A percentile compares a stretch with the other conserved stretches of the same genome.
Conservation (phyloP, 1,140 invertebrate genomes). For the Riptortus pedestris region DNA sequence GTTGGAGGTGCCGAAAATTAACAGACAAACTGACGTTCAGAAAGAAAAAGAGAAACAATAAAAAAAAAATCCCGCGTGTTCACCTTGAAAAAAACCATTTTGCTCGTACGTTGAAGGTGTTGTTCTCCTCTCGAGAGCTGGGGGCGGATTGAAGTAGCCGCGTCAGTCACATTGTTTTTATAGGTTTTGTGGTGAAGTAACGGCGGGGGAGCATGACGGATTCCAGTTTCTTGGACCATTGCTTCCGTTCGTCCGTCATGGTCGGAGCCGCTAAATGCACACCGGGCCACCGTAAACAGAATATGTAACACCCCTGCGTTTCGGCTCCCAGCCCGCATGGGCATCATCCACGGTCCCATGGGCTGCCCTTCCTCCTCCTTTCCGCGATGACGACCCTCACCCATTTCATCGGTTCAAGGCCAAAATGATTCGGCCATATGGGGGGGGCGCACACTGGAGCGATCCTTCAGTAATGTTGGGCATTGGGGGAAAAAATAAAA, state of each 20-base stretch:
- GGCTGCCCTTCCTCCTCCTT: no score
- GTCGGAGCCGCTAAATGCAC: neutral
- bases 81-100: neutral
- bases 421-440: no score
- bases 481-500: no score
- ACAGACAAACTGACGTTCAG: neutral
- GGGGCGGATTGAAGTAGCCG: neutral
- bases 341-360: no score
- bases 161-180: slow-evolving; percentile 5
- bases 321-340: no score
- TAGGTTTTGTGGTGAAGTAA: slow-evolving; percentile 16
- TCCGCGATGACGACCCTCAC: no score
- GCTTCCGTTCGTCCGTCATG: neutral
- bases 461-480: no score
- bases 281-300: slow-evolving; percentile 9
- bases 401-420: no score
- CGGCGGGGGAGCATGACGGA: slow-evolving; percentile 9
- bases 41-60: neutral
- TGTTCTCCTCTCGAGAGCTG: neutral
- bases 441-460: no score
- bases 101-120: neutral
- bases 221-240: slow-evolving; percentile 11
- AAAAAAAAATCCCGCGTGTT: neutral
- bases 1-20: no score
- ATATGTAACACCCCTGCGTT: slow-evolving; percentile 10